These are phyloP conservation scores for Poecilia velifera DNA, from an alignment of 2,797 vertebrate genomes.

Conservation along the genomic window DNA sequence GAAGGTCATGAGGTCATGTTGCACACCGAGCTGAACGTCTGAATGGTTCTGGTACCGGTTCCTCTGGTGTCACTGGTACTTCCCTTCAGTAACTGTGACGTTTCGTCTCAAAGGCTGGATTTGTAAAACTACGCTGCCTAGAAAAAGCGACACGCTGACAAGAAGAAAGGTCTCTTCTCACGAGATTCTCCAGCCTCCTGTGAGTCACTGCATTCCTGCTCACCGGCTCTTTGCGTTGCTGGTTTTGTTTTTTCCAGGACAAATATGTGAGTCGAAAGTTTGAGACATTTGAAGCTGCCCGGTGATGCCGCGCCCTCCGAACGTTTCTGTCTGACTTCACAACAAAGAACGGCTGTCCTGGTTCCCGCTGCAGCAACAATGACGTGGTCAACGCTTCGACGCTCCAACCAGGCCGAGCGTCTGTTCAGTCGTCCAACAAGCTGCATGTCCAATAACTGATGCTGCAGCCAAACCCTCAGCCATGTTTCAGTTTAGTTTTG, in stretches of 20 bases:
- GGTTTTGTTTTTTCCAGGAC: conserved; percentile 7
- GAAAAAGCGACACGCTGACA: not conserved
- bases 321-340: not conserved
- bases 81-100: conserved; percentile 8
- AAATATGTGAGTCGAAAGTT: conserved; percentile 16
- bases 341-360: not conserved
- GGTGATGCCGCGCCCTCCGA: not conserved
- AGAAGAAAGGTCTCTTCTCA: conserved; percentile 17
- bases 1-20: not conserved
- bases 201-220: conserved; percentile 21
- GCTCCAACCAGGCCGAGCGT: not conserved
- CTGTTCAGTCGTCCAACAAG: not conserved
- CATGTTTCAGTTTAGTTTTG: not conserved
- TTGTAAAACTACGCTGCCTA: not conserved
- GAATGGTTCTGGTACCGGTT: conserved; percentile 24
- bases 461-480: not conserved
- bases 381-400: too few relatives aligned
- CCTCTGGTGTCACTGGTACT: conserved; percentile 9
- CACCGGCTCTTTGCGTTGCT: conserved; percentile 1
- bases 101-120: conserved; percentile 15
- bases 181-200: conserved; percentile 1
- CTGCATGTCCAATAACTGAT: not conserved
- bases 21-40: not conserved
- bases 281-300: not conserved
- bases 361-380: not conserved